Conservation (phyloP, 2,113 vertebrate species). For the Rafetus swinhoei region DNA sequence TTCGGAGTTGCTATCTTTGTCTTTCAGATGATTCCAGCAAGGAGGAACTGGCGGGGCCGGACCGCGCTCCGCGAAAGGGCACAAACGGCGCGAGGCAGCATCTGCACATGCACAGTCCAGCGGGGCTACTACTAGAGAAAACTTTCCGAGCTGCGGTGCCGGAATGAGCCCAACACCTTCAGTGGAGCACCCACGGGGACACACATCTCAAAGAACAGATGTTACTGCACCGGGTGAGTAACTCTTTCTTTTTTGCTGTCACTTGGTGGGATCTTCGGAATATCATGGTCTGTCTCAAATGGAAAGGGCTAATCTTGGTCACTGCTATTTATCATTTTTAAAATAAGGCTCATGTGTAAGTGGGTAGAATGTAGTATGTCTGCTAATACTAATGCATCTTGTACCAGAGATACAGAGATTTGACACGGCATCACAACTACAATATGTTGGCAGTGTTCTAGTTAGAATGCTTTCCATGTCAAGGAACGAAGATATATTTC, state of each 20-base stretch:
- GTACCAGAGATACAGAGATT: not conserved
- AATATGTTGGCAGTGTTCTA: accelerated
- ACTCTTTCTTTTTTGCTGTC: not conserved
- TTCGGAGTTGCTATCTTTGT: too few relatives aligned
- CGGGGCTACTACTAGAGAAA: too few relatives aligned
- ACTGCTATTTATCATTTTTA: not conserved
- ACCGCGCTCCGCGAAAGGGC: too few relatives aligned
- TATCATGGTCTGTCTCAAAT: not conserved
- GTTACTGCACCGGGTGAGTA: too few relatives aligned
- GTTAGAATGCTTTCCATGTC: not conserved
- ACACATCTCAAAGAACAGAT: too few relatives aligned
- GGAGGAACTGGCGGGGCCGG: too few relatives aligned
- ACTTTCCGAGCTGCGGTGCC: too few relatives aligned
- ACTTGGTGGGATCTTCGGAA: not conserved
- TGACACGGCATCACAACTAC: accelerated
- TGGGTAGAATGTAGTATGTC: accelerated
- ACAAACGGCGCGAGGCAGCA: too few relatives aligned
- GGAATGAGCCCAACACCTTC: too few relatives aligned
- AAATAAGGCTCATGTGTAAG: not conserved
- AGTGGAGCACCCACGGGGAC: too few relatives aligned
- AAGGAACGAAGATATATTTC: not conserved
- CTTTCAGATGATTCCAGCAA: too few relatives aligned
- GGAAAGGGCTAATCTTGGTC: not conserved
- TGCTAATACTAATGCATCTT: not conserved
- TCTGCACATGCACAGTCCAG: too few relatives aligned